Conservation (phyloP, 1,140 invertebrate genomes). For the Wiebesia pumilae region DNA sequence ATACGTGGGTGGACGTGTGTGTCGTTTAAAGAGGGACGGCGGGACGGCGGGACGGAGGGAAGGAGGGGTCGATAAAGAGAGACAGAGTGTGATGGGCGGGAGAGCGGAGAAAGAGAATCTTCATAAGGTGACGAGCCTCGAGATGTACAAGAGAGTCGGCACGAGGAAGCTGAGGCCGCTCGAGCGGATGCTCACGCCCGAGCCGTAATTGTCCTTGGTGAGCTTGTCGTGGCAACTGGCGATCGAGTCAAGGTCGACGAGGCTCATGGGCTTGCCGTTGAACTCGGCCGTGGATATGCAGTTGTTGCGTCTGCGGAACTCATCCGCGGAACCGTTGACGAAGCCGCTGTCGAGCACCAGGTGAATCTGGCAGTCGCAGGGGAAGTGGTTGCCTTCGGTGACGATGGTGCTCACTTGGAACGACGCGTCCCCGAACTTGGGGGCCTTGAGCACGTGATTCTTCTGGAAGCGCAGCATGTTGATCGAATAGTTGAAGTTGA, state of each 20-base stretch:
- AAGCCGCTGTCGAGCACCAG: slow-evolving; percentile 84
- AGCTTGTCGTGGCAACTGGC: slow-evolving; percentile 81
- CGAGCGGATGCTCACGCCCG: slow-evolving; percentile 52
- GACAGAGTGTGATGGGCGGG: not conserved
- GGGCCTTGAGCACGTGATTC: slow-evolving; percentile 87
- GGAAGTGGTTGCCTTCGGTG: slow-evolving; percentile 86
- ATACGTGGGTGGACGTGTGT: not conserved
- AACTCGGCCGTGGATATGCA: slow-evolving; percentile 87
- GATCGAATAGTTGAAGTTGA: slow-evolving; percentile 81
- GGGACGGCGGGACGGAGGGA: too few relatives aligned
- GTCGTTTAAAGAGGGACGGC: not conserved
- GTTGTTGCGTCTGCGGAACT: slow-evolving; percentile 85
- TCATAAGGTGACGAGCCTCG: slow-evolving; percentile 4
- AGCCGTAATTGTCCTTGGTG: slow-evolving; percentile 79
- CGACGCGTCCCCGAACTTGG: slow-evolving; percentile 79
- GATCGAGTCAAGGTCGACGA: slow-evolving; percentile 81
- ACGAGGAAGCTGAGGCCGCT: not conserved
- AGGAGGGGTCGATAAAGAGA: too few relatives aligned
- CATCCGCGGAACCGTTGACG: slow-evolving; percentile 78
- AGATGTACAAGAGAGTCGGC: not conserved
- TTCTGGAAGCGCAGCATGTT: slow-evolving; percentile 83
- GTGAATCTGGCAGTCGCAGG: slow-evolving; percentile 88
- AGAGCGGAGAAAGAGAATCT: not conserved
- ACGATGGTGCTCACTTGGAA: slow-evolving; percentile 81
- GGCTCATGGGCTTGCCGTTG: slow-evolving; percentile 83